Evolutionary conservation across 2,888 invertebrate genomes (phyloP).

Genomic region (Formica aserva): DNA sequence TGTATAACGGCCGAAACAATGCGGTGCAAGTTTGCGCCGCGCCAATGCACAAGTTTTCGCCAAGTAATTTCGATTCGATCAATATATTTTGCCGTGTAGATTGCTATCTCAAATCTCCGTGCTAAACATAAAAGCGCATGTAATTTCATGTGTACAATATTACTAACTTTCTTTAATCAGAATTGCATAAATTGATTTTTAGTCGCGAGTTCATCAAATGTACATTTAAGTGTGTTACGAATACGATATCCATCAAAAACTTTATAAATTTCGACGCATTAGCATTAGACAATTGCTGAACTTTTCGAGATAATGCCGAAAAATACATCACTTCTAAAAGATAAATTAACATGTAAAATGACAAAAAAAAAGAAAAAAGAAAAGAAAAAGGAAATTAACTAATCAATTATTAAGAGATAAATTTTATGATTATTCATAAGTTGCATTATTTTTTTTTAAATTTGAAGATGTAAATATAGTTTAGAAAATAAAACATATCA

Average conservation of each 20-base stretch:
- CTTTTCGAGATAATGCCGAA: background rate
- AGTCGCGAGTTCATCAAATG: background rate
- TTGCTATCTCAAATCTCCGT: constrained; percentile 10
- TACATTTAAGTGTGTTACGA: background rate
- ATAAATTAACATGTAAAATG: background rate
- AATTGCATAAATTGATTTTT: background rate
- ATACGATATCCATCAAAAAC: background rate
- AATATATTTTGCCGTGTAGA: background rate
- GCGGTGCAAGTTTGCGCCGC: constrained; percentile 23
- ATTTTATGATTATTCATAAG: background rate
- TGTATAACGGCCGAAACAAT: constrained; percentile 26
- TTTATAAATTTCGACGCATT: background rate
- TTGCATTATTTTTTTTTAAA: background rate
- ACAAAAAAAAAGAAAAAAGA: background rate
- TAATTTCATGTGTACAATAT: constrained; percentile 4
- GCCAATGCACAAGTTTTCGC: constrained; percentile 20
- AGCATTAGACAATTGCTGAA: background rate
- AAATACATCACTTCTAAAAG: background rate
- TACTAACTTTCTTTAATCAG: background rate
- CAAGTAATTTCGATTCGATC: constrained; percentile 42
- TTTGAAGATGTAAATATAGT: background rate
- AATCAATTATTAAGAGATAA: background rate
- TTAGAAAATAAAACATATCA: background rate
- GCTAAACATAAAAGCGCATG: background rate
- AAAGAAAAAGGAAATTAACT: background rate